Percentiles rank a stretch among this genome's conserved stretches.
Conservation (phyloP, 2,113 vertebrate species). For the Plestiodon gilberti region DNA sequence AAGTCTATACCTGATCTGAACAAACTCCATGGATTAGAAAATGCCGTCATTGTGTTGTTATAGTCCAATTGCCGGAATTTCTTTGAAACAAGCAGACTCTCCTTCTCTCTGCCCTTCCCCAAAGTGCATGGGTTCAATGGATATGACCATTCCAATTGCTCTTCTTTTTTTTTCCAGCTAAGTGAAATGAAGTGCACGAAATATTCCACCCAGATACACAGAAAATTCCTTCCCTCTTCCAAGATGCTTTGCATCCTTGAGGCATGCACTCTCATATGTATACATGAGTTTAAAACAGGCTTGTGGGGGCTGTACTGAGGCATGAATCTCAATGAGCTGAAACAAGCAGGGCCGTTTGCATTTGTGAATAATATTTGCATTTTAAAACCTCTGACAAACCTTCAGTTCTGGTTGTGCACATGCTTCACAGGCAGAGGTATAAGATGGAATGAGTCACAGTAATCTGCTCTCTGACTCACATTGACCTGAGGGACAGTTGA, state of each 20-base stretch:
- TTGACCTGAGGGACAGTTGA: neutral
- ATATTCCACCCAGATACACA: conserved; percentile 35
- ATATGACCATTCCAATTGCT: neutral
- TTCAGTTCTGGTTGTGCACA: neutral
- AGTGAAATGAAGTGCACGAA: conserved; percentile 56
- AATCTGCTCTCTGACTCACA: neutral
- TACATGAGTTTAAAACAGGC: conserved; percentile 23
- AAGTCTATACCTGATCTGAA: conserved; percentile 58
- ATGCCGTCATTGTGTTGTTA: conserved; percentile 66
- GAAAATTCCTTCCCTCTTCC: neutral
- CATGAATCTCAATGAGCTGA: neutral
- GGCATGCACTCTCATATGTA: neutral
- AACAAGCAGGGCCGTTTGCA: neutral
- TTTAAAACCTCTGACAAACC: neutral
- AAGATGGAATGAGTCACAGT: too few species aligned
- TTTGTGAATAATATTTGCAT: conserved; percentile 7
- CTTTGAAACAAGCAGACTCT: conserved; percentile 62
- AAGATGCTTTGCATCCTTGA: fast-evolving
- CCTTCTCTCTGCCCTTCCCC: neutral
- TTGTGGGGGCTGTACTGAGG: neutral
- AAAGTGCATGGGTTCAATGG: neutral
- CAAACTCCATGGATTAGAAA: conserved; percentile 56
- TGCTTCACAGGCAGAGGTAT: too few species aligned
- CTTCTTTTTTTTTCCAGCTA: conserved; percentile 66
- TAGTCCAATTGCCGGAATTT: conserved; percentile 71